These are phyloP conservation scores for Flexamia atlantica DNA, from an alignment of 2,888 invertebrate species.

Conservation along the genomic window DNA sequence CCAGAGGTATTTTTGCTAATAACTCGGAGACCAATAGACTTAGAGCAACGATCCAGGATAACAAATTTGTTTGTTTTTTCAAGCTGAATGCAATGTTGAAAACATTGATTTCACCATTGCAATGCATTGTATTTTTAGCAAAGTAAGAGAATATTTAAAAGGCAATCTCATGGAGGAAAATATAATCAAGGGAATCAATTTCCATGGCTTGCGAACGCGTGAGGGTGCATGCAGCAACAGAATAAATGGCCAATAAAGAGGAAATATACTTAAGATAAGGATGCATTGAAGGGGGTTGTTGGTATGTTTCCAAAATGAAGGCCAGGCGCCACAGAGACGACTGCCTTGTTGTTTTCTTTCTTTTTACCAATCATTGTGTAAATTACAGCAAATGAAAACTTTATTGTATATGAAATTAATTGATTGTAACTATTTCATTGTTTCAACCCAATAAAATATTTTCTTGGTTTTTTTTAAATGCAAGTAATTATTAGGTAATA, in stretches of 20 bases:
- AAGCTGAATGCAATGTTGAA: too few species aligned
- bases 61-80: too few species aligned
- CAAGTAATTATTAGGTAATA: too few species aligned
- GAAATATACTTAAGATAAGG: slow-evolving; percentile 54
- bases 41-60: too few species aligned
- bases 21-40: too few species aligned
- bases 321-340: slow-evolving; percentile 22
- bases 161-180: slow-evolving; percentile 11
- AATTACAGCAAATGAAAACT: background rate
- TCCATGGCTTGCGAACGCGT: slow-evolving; percentile 14
- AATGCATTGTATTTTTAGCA: background rate
- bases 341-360: slow-evolving; percentile 24
- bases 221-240: slow-evolving; percentile 42
- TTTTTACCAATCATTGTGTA: slow-evolving; percentile 5
- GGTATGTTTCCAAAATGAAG: slow-evolving; percentile 53
- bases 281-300: slow-evolving; percentile 38
- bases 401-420: background rate
- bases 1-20: too few species aligned
- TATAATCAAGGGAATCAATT: slow-evolving; percentile 48
- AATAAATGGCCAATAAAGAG: slow-evolving; percentile 56
- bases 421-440: too few species aligned
- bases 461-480: too few species aligned
- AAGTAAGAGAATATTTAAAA: background rate
- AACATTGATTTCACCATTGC: too few species aligned
- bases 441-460: too few species aligned